These are phyloP conservation scores for Aquatica leii DNA, from an alignment of 2,888 invertebrate genomes.

Conservation along the genomic window DNA sequence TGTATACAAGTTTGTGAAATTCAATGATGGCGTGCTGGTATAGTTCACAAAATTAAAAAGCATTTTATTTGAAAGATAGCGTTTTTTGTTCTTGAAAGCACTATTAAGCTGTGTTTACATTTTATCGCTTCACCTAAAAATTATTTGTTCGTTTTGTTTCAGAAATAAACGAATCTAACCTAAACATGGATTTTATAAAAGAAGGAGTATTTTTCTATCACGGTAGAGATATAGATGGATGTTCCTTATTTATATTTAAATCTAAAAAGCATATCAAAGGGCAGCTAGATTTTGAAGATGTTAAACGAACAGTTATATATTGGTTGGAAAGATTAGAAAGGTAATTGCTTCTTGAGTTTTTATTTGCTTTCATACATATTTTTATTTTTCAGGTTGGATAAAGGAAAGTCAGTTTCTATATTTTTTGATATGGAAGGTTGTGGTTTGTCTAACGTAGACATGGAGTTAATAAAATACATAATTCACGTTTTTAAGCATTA, in stretches of 20 bases:
- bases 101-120: too few relatives aligned
- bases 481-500: slow-evolving; percentile 87
- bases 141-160: slow-evolving; percentile 42
- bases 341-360: slow-evolving; percentile 54
- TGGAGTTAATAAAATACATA: slow-evolving; percentile 89
- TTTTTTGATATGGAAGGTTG: slow-evolving; percentile 92
- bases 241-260: slow-evolving; percentile 78
- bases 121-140: too few relatives aligned
- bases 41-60: too few relatives aligned
- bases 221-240: slow-evolving; percentile 83
- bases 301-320: slow-evolving; percentile 84
- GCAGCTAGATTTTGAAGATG: slow-evolving; percentile 74
- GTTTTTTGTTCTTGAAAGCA: too few relatives aligned
- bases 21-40: too few relatives aligned
- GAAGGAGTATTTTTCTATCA: slow-evolving; percentile 81
- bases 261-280: slow-evolving; percentile 84
- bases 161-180: slow-evolving; percentile 75
- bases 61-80: too few relatives aligned
- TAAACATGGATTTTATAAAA: slow-evolving; percentile 76
- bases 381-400: slow-evolving; percentile 67
- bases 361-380: background rate
- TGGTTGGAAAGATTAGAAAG: slow-evolving; percentile 84
- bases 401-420: slow-evolving; percentile 79
- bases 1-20: too few relatives aligned
- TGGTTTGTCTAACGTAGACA: slow-evolving; percentile 87